Evolutionary conservation across 2,888 invertebrate species (phyloP), one percentile per base, ranked within the genome.

Genomic region (Agrenia bidenticulata): DNA sequence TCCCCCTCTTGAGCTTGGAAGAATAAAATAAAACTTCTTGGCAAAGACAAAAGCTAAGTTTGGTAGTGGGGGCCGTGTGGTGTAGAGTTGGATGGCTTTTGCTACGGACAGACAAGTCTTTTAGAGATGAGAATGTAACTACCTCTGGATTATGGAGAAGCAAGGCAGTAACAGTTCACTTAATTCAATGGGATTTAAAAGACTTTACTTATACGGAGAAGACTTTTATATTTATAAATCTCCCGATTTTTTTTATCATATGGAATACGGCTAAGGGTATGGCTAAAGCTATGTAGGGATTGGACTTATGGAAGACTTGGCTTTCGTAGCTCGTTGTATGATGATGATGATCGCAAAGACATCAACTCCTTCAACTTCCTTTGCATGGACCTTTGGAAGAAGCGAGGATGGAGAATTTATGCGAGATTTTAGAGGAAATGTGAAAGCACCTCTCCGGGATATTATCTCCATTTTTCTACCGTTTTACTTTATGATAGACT

Each of bases 131-230:
- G 32, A 32, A 32, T 32, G 32, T 32, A 32, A 32, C 32, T 32
- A 32, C 32, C 32, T 32, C 11, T 32, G 32, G 32, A 32, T 32
- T 32, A 32, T 32, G 32, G 32, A 32, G 32, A 32, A 4, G 32
- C 32, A 32, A 51, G 51, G 51, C 24, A 23, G 24, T 51, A 51
- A 51, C 51, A 51, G 51, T 51, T 57, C 21, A 57, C 57, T 57
- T 57, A 57, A 57, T 57, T 57, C 57, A 57, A 57, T 57, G 57
- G 57, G 57, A 57, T 57, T 57, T 57, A 41, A 57, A 57, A 57
- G 21, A 57, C 57, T 17, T 19, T 45, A 39, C 9, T 39, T 39
- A 17, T 4, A 45, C n/a, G 5, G 4, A 4, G 45, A 5, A 4
- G 5, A 17, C 45, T 45, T 45, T 5, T 45, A 5, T 15, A 4